These are phyloP conservation scores for Podiceps cristatus DNA, from an alignment of 2,113 vertebrate genomes.

Conservation along the genomic window DNA sequence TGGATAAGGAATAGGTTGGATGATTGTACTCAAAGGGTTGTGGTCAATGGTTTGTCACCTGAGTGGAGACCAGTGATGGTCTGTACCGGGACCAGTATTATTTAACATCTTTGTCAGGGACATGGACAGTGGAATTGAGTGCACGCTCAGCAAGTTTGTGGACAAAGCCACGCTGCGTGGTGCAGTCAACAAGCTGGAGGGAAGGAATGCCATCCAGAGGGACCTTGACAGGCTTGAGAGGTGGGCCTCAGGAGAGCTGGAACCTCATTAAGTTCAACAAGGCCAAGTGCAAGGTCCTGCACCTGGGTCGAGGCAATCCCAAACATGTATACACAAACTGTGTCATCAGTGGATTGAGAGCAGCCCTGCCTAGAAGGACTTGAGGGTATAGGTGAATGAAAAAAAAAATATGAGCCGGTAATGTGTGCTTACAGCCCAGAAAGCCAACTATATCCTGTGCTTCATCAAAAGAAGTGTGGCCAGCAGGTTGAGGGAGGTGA, in stretches of 20 bases:
- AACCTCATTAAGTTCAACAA: neutral
- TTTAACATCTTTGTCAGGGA: neutral
- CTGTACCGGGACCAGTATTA: neutral
- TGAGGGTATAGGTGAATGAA: neutral
- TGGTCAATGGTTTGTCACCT: accelerated
- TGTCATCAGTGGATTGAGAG: neutral
- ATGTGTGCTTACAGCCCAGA: neutral
- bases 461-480: neutral
- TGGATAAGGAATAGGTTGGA: neutral
- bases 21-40: neutral
- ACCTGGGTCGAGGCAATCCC: no score
- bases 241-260: neutral
- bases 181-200: neutral
- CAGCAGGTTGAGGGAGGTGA: neutral
- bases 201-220: neutral
- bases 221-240: neutral
- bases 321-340: neutral
- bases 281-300: neutral
- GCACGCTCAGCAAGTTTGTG: neutral
- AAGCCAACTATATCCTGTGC: neutral
- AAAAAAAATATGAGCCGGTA: neutral
- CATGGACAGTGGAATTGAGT: neutral
- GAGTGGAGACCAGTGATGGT: accelerated
- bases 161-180: neutral
- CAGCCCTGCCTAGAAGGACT: neutral